Evolutionary conservation across 2,113 vertebrate genomes (phyloP).

Genomic region (Neogobius melanostomus): DNA sequence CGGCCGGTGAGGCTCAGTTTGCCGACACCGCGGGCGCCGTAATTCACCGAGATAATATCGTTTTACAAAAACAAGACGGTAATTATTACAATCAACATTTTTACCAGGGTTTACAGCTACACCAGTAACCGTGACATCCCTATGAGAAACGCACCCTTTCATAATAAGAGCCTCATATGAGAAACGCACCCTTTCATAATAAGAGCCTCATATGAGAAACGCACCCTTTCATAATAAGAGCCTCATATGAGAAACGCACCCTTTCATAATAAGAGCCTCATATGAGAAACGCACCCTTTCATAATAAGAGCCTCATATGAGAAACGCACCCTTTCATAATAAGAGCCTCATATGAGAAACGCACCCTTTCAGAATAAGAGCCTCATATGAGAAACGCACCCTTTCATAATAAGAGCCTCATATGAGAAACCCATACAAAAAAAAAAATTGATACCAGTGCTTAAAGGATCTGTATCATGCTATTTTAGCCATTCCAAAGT

Average conservation of each 20-base stretch:
- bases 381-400: not conserved
- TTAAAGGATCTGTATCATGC: too few relatives aligned
- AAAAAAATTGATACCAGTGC: too few relatives aligned
- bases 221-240: slow-evolving; percentile 29
- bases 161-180: slow-evolving; percentile 22
- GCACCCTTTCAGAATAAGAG: slow-evolving; percentile 25
- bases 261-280: slow-evolving; percentile 32
- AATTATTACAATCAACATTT: too few relatives aligned
- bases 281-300: slow-evolving; percentile 3
- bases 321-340: slow-evolving; percentile 2
- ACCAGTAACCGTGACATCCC: too few relatives aligned
- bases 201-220: slow-evolving; percentile 3
- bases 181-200: slow-evolving; percentile 23
- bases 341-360: not conserved
- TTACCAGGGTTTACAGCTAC: too few relatives aligned
- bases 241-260: not conserved
- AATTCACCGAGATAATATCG: too few relatives aligned
- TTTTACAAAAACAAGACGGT: too few relatives aligned
- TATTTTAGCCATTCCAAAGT: too few relatives aligned
- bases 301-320: slow-evolving; percentile 22
- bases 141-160: not conserved
- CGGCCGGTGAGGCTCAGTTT: too few relatives aligned
- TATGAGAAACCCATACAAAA: too few relatives aligned
- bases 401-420: too few relatives aligned
- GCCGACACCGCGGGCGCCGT: too few relatives aligned